Conservation (phyloP, 2,797 vertebrate species). For the Salmo trutta region DNA sequence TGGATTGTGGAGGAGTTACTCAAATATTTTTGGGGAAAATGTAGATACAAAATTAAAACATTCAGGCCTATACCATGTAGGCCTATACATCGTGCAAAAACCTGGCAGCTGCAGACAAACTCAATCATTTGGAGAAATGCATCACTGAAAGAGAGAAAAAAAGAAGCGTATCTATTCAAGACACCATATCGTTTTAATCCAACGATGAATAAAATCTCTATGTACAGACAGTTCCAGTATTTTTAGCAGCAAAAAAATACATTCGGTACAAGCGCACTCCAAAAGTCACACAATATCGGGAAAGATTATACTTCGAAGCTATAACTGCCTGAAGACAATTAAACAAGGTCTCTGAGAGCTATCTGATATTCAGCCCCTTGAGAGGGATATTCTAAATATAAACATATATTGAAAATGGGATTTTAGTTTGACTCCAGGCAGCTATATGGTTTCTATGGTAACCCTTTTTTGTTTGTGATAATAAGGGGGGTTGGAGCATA, state of each 20-base stretch:
- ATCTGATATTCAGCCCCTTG: slow-evolving; percentile 49
- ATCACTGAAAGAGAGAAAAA: not conserved
- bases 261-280: not conserved
- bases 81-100: not conserved
- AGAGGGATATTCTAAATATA: slow-evolving; percentile 55
- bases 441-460: slow-evolving; percentile 62
- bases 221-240: slow-evolving; percentile 51
- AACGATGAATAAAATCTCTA: not conserved
- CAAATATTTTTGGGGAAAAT: not conserved
- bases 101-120: not conserved
- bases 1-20: slow-evolving; percentile 34
- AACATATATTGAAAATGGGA: slow-evolving; percentile 57
- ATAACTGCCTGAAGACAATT: slow-evolving; percentile 52
- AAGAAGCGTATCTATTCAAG: not conserved
- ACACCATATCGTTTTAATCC: slow-evolving; percentile 2
- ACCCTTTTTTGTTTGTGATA: slow-evolving; percentile 54
- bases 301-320: slow-evolving; percentile 43
- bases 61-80: not conserved
- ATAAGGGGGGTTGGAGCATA: slow-evolving; percentile 22
- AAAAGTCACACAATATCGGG: slow-evolving; percentile 46
- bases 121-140: not conserved
- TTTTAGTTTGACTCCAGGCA: slow-evolving; percentile 62
- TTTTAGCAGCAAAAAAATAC: slow-evolving; percentile 22
- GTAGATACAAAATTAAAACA: not conserved
- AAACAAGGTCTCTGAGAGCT: slow-evolving; percentile 49